Conservation (phyloP, 2,797 vertebrate genomes). For the Muscicapa striata region DNA sequence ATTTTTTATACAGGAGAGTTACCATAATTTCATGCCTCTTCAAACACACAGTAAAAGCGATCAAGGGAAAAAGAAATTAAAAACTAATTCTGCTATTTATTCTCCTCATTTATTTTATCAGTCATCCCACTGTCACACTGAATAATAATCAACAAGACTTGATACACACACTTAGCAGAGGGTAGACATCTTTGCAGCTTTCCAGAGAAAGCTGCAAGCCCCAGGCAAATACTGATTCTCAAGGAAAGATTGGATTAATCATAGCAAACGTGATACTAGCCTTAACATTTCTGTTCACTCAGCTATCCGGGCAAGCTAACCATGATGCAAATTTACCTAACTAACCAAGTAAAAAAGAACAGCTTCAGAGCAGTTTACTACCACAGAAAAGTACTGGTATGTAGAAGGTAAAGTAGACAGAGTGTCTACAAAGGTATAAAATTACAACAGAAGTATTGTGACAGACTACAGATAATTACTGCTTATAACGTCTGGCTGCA, state of each 20-base stretch:
- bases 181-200: constrained; percentile 13
- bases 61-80: constrained; percentile 78
- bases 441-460: constrained; percentile 25
- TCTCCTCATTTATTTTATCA: constrained; percentile 79
- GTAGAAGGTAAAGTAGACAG: neutral
- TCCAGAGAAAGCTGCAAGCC: constrained; percentile 44
- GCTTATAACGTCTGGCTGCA: constrained; percentile 4
- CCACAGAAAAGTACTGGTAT: neutral
- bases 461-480: constrained; percentile 26
- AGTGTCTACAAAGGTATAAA: neutral
- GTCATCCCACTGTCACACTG: constrained; percentile 66
- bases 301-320: neutral
- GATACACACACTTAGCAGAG: constrained; percentile 52
- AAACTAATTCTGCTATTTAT: constrained; percentile 76
- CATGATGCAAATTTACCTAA: constrained; percentile 2
- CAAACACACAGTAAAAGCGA: constrained; percentile 74
- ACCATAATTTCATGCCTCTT: constrained; percentile 74
- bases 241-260: constrained; percentile 35
- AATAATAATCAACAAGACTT: constrained; percentile 73
- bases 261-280: neutral
- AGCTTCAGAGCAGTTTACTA: neutral
- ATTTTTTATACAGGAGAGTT: constrained; percentile 52
- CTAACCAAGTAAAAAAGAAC: neutral
- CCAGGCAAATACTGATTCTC: constrained; percentile 23
- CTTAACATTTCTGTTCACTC: constrained; percentile 24